A percentile compares a stretch with the other conserved stretches of the same genome.
phyloP scores from a whole-genome alignment of 2,888 invertebrate species.

The Sinopyrophorus schimmeli region DNA sequence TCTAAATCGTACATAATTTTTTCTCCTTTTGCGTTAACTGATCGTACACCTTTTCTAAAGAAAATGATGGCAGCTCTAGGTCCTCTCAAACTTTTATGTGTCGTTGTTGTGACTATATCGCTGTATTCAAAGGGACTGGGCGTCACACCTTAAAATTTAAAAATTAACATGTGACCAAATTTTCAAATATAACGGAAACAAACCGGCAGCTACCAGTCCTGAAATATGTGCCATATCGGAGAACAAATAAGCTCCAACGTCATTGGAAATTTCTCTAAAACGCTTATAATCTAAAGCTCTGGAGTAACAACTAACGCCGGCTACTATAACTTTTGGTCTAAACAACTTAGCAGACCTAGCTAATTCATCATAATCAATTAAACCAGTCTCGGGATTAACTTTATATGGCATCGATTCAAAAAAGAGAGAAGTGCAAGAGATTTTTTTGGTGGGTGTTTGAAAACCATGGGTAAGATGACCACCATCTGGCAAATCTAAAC shows the following conservation, averaged over 20 bases:
- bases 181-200: not conserved
- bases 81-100: slow-evolving; percentile 90
- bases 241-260: slow-evolving; percentile 83
- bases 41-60: slow-evolving; percentile 85
- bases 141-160: slow-evolving; percentile 62
- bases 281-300: slow-evolving; percentile 88
- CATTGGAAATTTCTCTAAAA: slow-evolving; percentile 82
- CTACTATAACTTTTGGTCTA: slow-evolving; percentile 90
- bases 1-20: slow-evolving; percentile 87
- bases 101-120: slow-evolving; percentile 93
- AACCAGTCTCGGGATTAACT: slow-evolving; percentile 76
- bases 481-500: slow-evolving; percentile 93
- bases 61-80: slow-evolving; percentile 91
- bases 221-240: slow-evolving; percentile 97
- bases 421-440: slow-evolving; percentile 96
- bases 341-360: slow-evolving; percentile 82
- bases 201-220: slow-evolving; percentile 86
- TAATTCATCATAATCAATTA: slow-evolving; percentile 91
- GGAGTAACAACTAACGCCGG: slow-evolving; percentile 93
- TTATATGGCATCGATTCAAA: slow-evolving; percentile 99
- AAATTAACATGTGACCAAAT: not conserved
- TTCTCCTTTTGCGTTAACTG: slow-evolving; percentile 78
- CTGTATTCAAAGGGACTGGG: slow-evolving; percentile 89
- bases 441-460: slow-evolving; percentile 85
- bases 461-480: slow-evolving; percentile 95